These are phyloP conservation scores for Cotesia vestalis DNA, from an alignment of 1,140 invertebrate species.

Conservation along the genomic window DNA sequence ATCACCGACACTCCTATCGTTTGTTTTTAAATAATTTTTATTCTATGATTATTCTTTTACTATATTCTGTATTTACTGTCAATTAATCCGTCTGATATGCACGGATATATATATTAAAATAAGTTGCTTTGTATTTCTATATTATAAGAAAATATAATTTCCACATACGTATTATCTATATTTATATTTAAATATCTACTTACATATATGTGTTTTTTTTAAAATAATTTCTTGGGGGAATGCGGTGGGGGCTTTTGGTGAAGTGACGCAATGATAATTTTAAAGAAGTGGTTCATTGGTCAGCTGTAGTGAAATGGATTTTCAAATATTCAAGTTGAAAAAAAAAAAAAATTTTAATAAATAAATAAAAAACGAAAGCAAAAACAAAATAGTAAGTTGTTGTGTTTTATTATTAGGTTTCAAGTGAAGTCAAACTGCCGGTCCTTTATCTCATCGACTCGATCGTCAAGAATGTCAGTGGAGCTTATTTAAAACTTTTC, in stretches of 20 bases:
- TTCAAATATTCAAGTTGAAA: constrained; percentile 40
- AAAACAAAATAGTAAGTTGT: constrained; percentile 50
- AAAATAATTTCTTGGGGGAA: neutral
- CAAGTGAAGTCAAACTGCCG: constrained; percentile 88
- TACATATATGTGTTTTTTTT: too few species aligned
- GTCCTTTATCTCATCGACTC: constrained; percentile 98
- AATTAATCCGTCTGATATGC: constrained; percentile 9
- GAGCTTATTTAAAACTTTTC: constrained; percentile 87
- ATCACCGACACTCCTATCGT: constrained; percentile 47
- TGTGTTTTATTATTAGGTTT: constrained; percentile 74
- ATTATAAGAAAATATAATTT: constrained; percentile 1
- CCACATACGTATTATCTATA: too few species aligned
- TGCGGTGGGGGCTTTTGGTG: neutral
- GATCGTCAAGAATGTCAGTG: constrained; percentile 96
- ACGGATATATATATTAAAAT: constrained; percentile 3
- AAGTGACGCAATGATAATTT: neutral
- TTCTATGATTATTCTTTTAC: constrained; percentile 36
- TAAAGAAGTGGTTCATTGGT: constrained; percentile 2
- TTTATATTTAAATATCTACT: too few species aligned
- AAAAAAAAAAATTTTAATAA: too few species aligned
- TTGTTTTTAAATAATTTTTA: constrained; percentile 46
- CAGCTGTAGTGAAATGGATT: constrained; percentile 9
- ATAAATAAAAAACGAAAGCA: too few species aligned
- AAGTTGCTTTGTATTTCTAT: neutral
- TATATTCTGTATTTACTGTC: constrained; percentile 27